Base-by-base conservation (phyloP, 2,888 invertebrate species). In the Chymomyza caudatula region DNA sequence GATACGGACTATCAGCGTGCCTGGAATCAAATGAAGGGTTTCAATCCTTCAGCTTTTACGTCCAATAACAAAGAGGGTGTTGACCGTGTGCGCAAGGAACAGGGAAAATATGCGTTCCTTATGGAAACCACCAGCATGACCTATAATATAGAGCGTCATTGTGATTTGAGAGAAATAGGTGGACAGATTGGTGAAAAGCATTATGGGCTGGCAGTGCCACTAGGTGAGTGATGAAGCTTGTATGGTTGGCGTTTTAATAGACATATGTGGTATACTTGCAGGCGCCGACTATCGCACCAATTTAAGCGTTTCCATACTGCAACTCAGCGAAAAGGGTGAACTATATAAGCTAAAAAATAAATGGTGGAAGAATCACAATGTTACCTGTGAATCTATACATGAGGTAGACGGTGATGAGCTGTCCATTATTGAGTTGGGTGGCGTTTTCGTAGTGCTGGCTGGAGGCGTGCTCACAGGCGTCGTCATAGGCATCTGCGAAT, bases 101-200 rank as follows among this genome's bases (percentile, higher is more conserved):
- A 94, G 87, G 94, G 94, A 29, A 93, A 92, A 71, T 99, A 96
- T 90, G 98, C 98, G 2, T 99, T 96, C 89, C 93, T 99, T 68
- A 98, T 98, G 96, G 99, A 99, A 91, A 98, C 97, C 37, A 95
- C 97, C 0, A 94, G 95, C 22, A 94, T 99, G 78, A 97, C 98
- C 89, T 99, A 98, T 90, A 94, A 94, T 77, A 94, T 94, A 71
- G 95, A 96, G 88, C 92, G 95, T 71, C 92, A 95, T 85, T 97
- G 97, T 89, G 93, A 95, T 66, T 92, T 98, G 67, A 94, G 92
- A 67, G 94, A 95, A 92, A 93, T 96, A 37, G 96, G 97, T 1
- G 92, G 93, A 6, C 93, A 94, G 79, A 92, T 98, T 60, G 97
- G 98, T 88, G 95, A 95, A 55, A 98, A 98, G 89, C 97, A 97